These are phyloP conservation scores for Zaprionus bogoriensis DNA, from an alignment of 2,888 invertebrate species.

Conservation along the genomic window DNA sequence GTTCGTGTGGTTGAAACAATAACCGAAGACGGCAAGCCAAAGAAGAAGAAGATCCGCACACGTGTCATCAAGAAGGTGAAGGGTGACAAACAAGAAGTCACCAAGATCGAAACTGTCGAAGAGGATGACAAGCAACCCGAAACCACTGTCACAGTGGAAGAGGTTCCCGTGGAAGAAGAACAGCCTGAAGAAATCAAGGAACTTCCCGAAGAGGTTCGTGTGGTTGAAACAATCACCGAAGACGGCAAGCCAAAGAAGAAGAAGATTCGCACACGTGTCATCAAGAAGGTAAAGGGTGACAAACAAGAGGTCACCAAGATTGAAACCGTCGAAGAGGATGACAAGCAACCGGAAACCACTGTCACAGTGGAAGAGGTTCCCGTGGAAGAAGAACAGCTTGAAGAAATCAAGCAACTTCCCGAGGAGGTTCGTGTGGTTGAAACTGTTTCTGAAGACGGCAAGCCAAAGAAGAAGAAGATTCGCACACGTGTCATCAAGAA, in stretches of 20 bases:
- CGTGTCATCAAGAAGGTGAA: conserved; percentile 26
- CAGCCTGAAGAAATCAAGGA: conserved; percentile 12
- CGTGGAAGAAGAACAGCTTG: conserved; percentile 13
- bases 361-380: conserved; percentile 24
- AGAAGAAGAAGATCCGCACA: conserved; percentile 25
- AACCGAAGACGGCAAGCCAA: conserved; percentile 11
- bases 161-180: conserved; percentile 8
- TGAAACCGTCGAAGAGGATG: conserved; percentile 31
- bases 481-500: conserved; percentile 23
- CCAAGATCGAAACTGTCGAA: conserved; percentile 26
- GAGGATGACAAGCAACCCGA: conserved; percentile 23
- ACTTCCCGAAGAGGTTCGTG: conserved; percentile 16
- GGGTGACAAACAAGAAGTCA: conserved; percentile 26
- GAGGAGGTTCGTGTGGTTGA: conserved; percentile 22
- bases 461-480: conserved; percentile 25
- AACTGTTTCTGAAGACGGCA: conserved; percentile 14
- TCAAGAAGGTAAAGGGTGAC: conserved; percentile 30
- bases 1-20: conserved; percentile 20
- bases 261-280: conserved; percentile 28
- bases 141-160: conserved; percentile 19
- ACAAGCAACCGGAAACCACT: conserved; percentile 23
- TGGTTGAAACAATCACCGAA: conserved; percentile 2
- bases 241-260: conserved; percentile 11
- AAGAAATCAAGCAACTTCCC: conserved; percentile 18
- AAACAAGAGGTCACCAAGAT: conserved; percentile 33